These are phyloP conservation scores for Calyptommatus sinebrachiatus DNA, from an alignment of 2,113 vertebrate species.

Conservation along the genomic window DNA sequence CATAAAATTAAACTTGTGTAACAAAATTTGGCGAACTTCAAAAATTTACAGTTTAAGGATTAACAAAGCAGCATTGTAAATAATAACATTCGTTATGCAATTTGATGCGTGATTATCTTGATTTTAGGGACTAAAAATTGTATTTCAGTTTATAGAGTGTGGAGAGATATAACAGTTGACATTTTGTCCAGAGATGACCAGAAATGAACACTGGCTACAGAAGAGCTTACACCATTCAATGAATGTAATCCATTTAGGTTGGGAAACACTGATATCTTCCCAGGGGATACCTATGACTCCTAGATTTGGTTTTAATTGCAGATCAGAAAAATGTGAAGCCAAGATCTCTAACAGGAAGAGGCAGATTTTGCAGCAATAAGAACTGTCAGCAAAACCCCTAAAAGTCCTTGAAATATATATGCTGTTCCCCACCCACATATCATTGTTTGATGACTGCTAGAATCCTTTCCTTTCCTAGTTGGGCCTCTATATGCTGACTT, in stretches of 20 bases:
- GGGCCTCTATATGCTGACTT: background rate
- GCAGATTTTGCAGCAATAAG: background rate
- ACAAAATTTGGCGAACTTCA: too few relatives aligned
- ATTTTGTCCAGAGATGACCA: background rate
- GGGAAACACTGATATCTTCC: background rate
- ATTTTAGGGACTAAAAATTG: background rate
- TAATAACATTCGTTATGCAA: background rate
- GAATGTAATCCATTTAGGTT: background rate
- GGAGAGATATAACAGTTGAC: background rate
- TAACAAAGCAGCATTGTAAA: too few relatives aligned
- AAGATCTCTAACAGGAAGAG: background rate
- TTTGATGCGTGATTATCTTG: background rate
- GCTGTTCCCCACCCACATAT: background rate
- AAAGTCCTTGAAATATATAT: background rate
- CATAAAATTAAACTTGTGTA: too few relatives aligned
- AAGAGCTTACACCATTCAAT: background rate
- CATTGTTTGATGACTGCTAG: background rate
- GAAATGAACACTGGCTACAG: background rate
- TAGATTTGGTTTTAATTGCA: conserved; percentile 28
- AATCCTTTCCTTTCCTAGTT: background rate
- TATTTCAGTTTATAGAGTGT: background rate
- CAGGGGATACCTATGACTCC: background rate
- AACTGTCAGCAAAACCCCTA: background rate
- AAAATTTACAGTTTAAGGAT: too few relatives aligned
- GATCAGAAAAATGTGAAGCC: background rate